phyloP scores from a whole-genome alignment of 1,140 invertebrate genomes.

The Spodoptera frugiperda region DNA sequence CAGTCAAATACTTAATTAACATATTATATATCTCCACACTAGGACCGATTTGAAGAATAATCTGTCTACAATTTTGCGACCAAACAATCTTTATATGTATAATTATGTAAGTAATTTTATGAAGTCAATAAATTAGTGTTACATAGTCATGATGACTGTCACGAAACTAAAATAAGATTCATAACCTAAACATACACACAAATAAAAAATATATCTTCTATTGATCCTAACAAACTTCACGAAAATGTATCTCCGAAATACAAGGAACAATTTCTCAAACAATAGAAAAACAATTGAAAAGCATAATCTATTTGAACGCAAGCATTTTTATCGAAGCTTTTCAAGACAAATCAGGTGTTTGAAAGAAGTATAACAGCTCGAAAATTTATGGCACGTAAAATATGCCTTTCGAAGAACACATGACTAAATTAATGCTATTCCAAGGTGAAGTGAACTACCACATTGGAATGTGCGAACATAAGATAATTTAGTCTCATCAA shows the following conservation, averaged over 20 bases:
- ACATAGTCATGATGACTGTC: too few relatives aligned
- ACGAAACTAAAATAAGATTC: too few relatives aligned
- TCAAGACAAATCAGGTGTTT: neutral
- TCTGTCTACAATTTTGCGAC: too few relatives aligned
- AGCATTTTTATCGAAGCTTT: neutral
- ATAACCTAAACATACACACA: too few relatives aligned
- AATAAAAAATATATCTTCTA: neutral
- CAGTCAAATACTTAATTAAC: too few relatives aligned
- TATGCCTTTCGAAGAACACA: neutral
- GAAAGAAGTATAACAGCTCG: neutral
- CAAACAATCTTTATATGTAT: too few relatives aligned
- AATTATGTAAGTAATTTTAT: too few relatives aligned
- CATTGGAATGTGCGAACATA: constrained; percentile 1
- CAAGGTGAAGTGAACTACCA: constrained; percentile 1
- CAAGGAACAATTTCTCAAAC: neutral
- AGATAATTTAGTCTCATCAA: constrained; percentile 8
- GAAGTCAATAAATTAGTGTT: too few relatives aligned
- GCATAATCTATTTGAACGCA: neutral
- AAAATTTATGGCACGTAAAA: constrained; percentile 14
- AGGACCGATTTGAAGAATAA: too few relatives aligned
- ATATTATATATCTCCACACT: too few relatives aligned
- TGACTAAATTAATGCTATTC: constrained; percentile 22
- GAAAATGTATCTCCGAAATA: too few relatives aligned
- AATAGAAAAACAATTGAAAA: neutral
- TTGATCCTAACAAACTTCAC: too few relatives aligned